A percentile compares a stretch with the other conserved stretches of the same genome.
These are phyloP conservation scores for Lissocephala sabroskyi DNA, from an alignment of 2,888 invertebrate genomes.

Conservation along the genomic window DNA sequence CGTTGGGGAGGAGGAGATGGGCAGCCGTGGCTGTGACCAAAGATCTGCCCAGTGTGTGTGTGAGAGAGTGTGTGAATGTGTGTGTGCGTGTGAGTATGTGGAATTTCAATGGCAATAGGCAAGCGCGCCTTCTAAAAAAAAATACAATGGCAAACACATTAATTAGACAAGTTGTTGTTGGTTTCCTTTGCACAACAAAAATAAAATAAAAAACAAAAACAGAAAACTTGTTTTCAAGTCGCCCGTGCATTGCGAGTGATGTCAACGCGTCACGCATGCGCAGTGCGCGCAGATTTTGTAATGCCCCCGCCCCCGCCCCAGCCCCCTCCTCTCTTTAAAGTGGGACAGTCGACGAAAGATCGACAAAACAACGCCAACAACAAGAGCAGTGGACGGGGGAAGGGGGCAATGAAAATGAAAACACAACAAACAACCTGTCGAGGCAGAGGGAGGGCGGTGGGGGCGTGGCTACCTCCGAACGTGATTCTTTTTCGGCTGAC, in stretches of 20 bases:
- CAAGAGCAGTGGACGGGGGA: conserved; percentile 4
- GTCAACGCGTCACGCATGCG: conserved; percentile 47
- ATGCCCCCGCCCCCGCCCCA: no score
- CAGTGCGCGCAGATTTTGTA: conserved; percentile 10
- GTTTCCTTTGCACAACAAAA: conserved; percentile 7
- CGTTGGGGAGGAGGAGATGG: no score
- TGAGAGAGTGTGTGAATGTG: neutral
- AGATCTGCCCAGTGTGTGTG: conserved; percentile 2
- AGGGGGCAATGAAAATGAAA: neutral
- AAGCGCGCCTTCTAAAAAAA: conserved; percentile 23
- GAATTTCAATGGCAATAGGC: conserved; percentile 48
- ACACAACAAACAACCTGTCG: neutral
- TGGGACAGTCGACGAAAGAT: conserved; percentile 10
- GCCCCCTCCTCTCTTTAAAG: no score
- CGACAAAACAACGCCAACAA: conserved; percentile 6
- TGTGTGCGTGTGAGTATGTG: conserved; percentile 8
- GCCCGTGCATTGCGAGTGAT: conserved; percentile 17
- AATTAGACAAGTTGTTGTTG: conserved; percentile 37
- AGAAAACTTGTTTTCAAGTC: conserved; percentile 1
- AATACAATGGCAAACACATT: conserved; percentile 38
- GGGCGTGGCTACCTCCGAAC: neutral
- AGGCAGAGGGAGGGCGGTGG: conserved; percentile 13
- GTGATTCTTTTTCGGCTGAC: no score
- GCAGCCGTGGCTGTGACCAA: no score
- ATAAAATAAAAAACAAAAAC: neutral